phyloP scores from a whole-genome alignment of 2,113 vertebrate species.

The Andinoacara biseriatus region DNA sequence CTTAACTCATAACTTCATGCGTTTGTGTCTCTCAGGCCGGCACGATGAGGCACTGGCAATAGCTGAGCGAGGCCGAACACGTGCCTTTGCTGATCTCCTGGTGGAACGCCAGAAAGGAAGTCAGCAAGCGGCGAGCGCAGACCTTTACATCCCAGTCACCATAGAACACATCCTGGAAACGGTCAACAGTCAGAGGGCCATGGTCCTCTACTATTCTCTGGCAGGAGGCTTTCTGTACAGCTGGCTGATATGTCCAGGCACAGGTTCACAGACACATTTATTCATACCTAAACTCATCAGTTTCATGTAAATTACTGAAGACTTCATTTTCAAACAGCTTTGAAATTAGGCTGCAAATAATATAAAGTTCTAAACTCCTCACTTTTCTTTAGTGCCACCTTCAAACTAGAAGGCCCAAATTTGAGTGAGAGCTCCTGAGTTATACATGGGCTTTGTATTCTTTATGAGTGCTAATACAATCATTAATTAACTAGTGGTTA shows the following conservation, averaged over 20 bases:
- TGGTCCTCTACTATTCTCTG: conserved; percentile 94
- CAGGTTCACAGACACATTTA: conserved; percentile 81
- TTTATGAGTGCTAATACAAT: too few species aligned
- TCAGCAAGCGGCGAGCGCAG: conserved; percentile 81
- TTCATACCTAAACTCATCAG: neutral
- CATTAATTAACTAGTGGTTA: too few species aligned
- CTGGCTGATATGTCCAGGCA: conserved; percentile 93
- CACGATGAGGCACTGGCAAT: conserved; percentile 93
- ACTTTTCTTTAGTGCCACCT: too few species aligned
- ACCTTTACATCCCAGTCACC: conserved; percentile 90
- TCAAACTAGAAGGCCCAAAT: too few species aligned
- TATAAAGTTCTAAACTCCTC: too few species aligned
- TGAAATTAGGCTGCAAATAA: too few species aligned
- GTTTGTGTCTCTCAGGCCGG: conserved; percentile 80
- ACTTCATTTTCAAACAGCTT: neutral
- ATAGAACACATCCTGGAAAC: conserved; percentile 90
- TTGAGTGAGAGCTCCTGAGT: too few species aligned
- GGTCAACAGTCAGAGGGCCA: conserved; percentile 88
- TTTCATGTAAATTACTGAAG: neutral
- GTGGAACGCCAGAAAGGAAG: conserved; percentile 92
- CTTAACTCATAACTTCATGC: neutral
- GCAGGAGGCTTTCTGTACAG: conserved; percentile 94
- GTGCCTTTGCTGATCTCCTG: conserved; percentile 92
- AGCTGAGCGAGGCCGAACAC: conserved; percentile 91
- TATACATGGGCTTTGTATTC: too few species aligned